phyloP scores from a whole-genome alignment of 37 sponge, comb jelly and placozoan species.

The Eunapius fragilis region DNA sequence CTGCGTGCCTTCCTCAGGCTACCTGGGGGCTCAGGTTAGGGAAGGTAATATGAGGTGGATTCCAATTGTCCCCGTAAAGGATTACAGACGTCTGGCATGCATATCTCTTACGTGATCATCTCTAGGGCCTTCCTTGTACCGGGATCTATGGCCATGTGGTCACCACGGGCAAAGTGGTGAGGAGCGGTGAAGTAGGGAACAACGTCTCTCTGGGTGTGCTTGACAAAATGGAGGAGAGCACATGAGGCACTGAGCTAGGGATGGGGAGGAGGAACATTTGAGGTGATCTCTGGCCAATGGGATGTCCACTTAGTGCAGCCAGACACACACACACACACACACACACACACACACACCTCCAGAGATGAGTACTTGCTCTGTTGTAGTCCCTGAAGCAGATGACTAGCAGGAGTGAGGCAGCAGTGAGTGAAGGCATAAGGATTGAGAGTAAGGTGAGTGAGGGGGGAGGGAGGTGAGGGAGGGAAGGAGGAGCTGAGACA shows the following conservation, averaged over 20 bases:
- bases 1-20: no score
- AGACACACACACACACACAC: slow-evolving; percentile 19
- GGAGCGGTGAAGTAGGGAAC: slow-evolving; percentile 54
- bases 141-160: slow-evolving; percentile 85
- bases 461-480: background rate
- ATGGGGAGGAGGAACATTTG: background rate
- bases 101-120: slow-evolving; percentile 45
- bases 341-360: slow-evolving; percentile 42
- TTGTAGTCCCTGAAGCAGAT: background rate
- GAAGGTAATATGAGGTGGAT: no score
- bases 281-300: no score
- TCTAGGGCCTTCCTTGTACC: slow-evolving; percentile 80
- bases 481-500: background rate
- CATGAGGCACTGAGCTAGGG: slow-evolving; percentile 42
- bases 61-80: no score
- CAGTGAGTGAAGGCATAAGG: no score
- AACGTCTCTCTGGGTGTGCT: slow-evolving; percentile 57
- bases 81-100: background rate
- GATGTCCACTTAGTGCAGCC: background rate
- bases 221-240: slow-evolving; percentile 54
- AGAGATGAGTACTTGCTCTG: slow-evolving; percentile 9
- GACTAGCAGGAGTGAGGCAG: background rate
- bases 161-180: slow-evolving; percentile 23
- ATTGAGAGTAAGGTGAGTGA: no score
- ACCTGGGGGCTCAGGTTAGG: no score